Evolutionary conservation across 2,113 vertebrate genomes (phyloP), one percentile per base, ranked within the genome.

Genomic region (Sander vitreus): DNA sequence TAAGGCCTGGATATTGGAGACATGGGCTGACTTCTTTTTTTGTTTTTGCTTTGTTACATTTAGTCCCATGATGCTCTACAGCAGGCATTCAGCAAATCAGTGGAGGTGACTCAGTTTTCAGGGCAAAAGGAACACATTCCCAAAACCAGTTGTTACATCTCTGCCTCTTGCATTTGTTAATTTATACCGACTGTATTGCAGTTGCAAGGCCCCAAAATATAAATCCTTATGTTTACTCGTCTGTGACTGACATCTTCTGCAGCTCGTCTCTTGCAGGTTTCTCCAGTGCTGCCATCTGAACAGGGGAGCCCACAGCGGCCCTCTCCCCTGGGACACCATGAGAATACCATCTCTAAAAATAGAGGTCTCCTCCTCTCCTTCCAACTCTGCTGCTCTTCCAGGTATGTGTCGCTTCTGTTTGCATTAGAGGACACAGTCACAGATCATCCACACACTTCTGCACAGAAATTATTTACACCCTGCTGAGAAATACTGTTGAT

Each of bases 281-380:
- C 78, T 87, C 80, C 59, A 18, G 48, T 0, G n/a, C 82, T 87
- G 89, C 78, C 50, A 73, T 90, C 81, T 63, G 77, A 88, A 77
- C 36, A 90, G 87, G 85, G 80, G 83, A 92, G 81, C 77, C 90
- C 87, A 75, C 66, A 88, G 90, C 78, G 58, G 77, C 83, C 71
- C 18, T 67, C 48, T 90, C 86, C 77, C 80, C 67, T 68, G 85
- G 77, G 90, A 90, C 39, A 30, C 81, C 82, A 84, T 84, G 87
- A 85, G 87, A 92, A 86, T 81, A 84, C 85, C 30, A 51, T 62
- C 76, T 89, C 91, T 88, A 82, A 85, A 94, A 92, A 93, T 93
- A 92, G 91, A 92, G 87, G 75, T 78, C 82, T 80, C 77, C 81
- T 89, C 81, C 59, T 81, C 73, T 74, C 33, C 73, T 69, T 83